Evolutionary conservation across 2,113 vertebrate species (phyloP), one percentile per base, ranked within the genome.

Genomic region (Dromas ardeola): DNA sequence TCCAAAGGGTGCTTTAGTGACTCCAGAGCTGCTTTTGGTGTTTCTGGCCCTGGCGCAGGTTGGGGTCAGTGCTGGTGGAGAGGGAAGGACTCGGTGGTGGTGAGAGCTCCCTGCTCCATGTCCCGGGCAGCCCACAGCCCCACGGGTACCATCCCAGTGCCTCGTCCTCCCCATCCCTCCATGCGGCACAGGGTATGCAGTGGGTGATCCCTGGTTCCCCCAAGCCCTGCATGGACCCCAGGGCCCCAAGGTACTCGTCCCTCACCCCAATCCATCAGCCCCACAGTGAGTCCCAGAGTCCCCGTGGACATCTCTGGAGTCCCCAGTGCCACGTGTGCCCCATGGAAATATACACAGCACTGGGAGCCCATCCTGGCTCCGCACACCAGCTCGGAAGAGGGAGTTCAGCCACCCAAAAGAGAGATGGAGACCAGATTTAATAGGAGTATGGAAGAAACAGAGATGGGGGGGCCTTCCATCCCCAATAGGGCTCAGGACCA

Each of bases 81-180:
- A 34, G 9, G 22, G 40, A 45, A 79, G 56, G 47, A 72, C 29
- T 23, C 1, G 5, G 23, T 36, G 50, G 17, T 14, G 36, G 21
- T 4, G 5, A 66, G 59, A 89, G 13, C 17, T 81, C 26, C 26
- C 47, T 23, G 45, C 12, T 88, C 47, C 40, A 6, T 15, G 10
- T 34, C 29, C 14, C 3, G 3, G 74, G 9, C 11, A 34, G 55
- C 66, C 84, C 3, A 3, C 1, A 1, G n/a, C 3, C 43, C 12
- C 9, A 15, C 1, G 4, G 8, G 40, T 45, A 80, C 34, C 74
- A 19, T 26, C 42, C 50, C 67, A 56, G 30, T 18, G 8, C 50
- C 50, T 55, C 30, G 20, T 58, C 50, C 50, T 43, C 9, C 30
- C 26, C 32, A 26, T 15, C 32, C 42, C 32, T 73, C 50, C 19